Evolutionary conservation across 2,113 vertebrate species (phyloP).

Genomic region (Phrynosoma platyrhinos): DNA sequence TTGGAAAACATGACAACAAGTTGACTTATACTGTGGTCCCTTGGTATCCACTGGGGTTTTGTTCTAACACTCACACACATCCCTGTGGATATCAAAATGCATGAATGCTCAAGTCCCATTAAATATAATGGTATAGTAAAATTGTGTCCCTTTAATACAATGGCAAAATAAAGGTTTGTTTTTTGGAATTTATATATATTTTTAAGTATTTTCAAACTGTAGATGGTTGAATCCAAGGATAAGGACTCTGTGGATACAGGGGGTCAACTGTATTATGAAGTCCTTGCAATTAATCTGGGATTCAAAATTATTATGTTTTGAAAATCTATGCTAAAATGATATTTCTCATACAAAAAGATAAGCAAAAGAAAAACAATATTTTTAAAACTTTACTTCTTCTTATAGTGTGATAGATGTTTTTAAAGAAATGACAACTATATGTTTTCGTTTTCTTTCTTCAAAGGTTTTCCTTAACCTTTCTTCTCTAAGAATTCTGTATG

Average conservation of each 20-base stretch:
- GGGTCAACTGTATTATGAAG: not conserved
- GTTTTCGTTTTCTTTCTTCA: not conserved
- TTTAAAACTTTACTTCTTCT: not conserved
- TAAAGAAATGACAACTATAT: not conserved
- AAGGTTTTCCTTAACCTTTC: not conserved
- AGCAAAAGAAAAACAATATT: conserved; percentile 1
- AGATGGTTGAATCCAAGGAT: too few species aligned
- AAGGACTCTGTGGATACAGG: too few species aligned
- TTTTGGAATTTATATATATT: too few species aligned
- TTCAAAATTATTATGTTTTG: not conserved
- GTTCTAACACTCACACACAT: too few species aligned
- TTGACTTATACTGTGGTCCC: too few species aligned
- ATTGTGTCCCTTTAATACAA: too few species aligned
- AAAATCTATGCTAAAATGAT: conserved; percentile 7
- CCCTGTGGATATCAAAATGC: too few species aligned
- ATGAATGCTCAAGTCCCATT: too few species aligned
- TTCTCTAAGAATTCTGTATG: not conserved
- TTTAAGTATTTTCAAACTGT: too few species aligned
- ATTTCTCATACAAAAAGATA: not conserved
- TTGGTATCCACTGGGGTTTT: too few species aligned
- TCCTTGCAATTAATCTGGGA: not conserved
- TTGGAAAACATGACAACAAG: not conserved
- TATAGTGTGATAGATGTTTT: not conserved
- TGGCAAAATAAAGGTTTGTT: too few species aligned
- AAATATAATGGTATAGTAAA: too few species aligned